Conservation (phyloP, 30 jellyfish, hydroid and myxozoan species). For the Pelagia noctiluca region DNA sequence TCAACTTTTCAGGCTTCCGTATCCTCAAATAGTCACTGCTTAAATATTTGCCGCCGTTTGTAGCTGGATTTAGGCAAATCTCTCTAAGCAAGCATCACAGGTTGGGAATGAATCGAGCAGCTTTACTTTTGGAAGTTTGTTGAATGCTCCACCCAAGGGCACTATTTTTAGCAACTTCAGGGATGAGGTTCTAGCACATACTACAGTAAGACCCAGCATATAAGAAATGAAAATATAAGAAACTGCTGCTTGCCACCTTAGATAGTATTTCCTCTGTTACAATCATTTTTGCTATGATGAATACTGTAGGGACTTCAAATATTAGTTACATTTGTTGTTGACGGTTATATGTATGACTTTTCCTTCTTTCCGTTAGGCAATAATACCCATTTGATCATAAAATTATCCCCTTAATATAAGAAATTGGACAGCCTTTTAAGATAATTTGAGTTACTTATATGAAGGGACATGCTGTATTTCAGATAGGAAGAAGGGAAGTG, state of each 20-base stretch:
- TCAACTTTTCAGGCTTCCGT: not conserved
- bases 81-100: not conserved
- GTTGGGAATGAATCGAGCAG: not conserved
- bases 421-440: too few relatives aligned
- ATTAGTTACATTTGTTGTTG: too few relatives aligned
- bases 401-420: too few relatives aligned
- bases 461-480: too few relatives aligned
- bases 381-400: too few relatives aligned
- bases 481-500: too few relatives aligned
- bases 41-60: conserved; percentile 4
- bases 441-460: too few relatives aligned
- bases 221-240: not conserved
- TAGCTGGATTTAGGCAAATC: not conserved
- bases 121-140: not conserved
- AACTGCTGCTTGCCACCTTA: not conserved
- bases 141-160: not conserved
- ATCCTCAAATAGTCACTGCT: not conserved
- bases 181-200: not conserved
- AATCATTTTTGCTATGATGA: too few relatives aligned
- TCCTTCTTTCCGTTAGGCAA: too few relatives aligned
- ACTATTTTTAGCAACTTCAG: not conserved
- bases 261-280: not conserved
- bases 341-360: too few relatives aligned
- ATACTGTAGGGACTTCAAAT: too few relatives aligned
- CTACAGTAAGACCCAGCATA: not conserved